Evolutionary conservation across 2,113 vertebrate genomes (phyloP), one percentile per base, ranked within the genome.

Genomic region (Nyctereutes procyonoides): DNA sequence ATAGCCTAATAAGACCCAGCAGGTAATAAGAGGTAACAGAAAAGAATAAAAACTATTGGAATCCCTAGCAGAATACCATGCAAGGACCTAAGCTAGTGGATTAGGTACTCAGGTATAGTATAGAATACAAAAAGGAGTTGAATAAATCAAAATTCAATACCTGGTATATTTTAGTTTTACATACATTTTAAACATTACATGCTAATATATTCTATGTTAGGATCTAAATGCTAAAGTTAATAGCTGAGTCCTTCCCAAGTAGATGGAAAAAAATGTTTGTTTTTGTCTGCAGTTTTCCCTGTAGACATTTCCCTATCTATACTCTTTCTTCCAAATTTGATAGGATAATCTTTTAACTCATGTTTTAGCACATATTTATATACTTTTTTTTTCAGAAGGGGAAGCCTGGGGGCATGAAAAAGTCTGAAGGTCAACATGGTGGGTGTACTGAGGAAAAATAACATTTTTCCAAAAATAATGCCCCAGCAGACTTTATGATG

Each of bases 31-130:
- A 26, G 9, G 38, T 84, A 74, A 86, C 84, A 74, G 43, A 96
- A 98, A 97, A 83, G 24, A 81, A 93, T 77, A 95, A 56, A 96
- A 58, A 71, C 35, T 76, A 17, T 19, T 92, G 28, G 43, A 11
- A 71, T 86, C 12, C 1, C 55, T 62, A 17, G 55, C n/a, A 43
- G 26, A 65, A 69, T 74, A 69, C 24, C 35, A 26, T 73, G 87
- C 12, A 96, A 82, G 86, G 19, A 96, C 55, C 17, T 89, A 87
- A 84, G 17, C 43, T n/a, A 93, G 73, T 92, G 48, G 14, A 67
- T 51, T 73, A 91, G 26, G 20, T 74, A 43, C 43, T 87, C 73
- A 91, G 14, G 4, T 71, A 58, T 71, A 48, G 30, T 32, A 71
- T 76, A 48, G 30, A 32, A 71, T 60, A 48, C 1, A 60, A 11